A percentile compares a stretch with the other conserved stretches of the same genome.
Conservation (phyloP, 2,888 invertebrate species). For the Globia sparganii region DNA sequence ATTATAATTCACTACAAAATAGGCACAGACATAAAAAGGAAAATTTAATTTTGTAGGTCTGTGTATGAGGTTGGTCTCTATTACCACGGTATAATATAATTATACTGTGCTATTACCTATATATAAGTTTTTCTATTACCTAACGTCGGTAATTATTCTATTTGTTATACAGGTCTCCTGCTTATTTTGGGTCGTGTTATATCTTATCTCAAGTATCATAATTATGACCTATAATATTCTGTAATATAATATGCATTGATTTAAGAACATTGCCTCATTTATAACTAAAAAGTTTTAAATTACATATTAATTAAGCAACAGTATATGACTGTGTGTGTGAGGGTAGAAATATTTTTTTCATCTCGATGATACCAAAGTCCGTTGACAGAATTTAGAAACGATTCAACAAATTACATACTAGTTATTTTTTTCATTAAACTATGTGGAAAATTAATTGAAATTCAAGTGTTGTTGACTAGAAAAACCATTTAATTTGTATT, state of each 20-base stretch:
- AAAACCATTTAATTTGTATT: neutral
- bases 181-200: too few species aligned
- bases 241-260: neutral
- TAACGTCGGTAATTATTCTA: neutral
- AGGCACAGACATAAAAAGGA: conserved; percentile 3
- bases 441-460: neutral
- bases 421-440: neutral
- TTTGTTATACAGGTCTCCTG: too few species aligned
- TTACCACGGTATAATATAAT: too few species aligned
- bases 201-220: too few species aligned
- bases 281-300: neutral
- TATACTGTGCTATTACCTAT: too few species aligned
- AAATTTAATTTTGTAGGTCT: conserved; percentile 2
- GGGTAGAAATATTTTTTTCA: neutral
- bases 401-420: neutral
- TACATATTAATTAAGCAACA: neutral
- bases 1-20: conserved; percentile 23
- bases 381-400: neutral
- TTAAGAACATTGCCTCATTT: neutral
- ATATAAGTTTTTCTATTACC: neutral
- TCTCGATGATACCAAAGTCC: neutral
- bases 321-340: too few species aligned
- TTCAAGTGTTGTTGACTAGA: neutral
- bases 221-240: neutral
- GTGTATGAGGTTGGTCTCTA: neutral